A percentile compares a stretch with the other conserved stretches of the same genome.
Evolutionary conservation across 2,113 vertebrate genomes (phyloP).

Genomic region (Progne subis): DNA sequence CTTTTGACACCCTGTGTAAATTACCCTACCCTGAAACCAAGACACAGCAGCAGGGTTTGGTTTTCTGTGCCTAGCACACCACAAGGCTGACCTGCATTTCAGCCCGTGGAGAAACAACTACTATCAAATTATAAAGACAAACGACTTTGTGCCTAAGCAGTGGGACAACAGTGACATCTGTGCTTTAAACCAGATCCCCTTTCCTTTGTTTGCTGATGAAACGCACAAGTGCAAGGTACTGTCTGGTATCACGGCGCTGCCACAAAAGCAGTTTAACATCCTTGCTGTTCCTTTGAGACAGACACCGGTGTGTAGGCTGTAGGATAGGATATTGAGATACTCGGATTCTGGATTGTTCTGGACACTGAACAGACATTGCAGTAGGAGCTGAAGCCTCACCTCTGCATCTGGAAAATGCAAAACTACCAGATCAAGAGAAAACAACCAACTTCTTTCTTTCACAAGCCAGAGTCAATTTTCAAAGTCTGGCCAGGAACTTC

Average conservation of each 20-base stretch:
- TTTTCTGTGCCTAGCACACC: conserved; percentile 27
- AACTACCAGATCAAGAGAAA: too few relatives aligned
- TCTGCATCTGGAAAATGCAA: background rate
- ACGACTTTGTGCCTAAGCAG: background rate
- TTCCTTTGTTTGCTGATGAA: background rate
- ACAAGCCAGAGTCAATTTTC: background rate
- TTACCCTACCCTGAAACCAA: conserved; percentile 53
- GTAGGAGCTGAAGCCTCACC: background rate
- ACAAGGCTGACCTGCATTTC: background rate
- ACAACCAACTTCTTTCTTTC: background rate
- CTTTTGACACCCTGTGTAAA: conserved; percentile 37
- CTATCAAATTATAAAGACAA: background rate
- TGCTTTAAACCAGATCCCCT: background rate
- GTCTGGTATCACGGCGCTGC: background rate
- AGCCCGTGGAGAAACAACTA: background rate
- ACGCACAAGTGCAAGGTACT: background rate
- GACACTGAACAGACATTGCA: background rate
- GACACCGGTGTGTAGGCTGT: background rate
- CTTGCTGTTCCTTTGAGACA: background rate
- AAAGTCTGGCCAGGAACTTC: background rate
- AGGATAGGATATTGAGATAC: background rate
- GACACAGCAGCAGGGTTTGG: background rate
- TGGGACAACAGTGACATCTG: background rate
- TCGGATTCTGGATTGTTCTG: background rate
- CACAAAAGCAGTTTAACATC: background rate